Evolutionary conservation across 2,113 vertebrate genomes (phyloP).

Genomic region (Chaenocephalus aceratus): DNA sequence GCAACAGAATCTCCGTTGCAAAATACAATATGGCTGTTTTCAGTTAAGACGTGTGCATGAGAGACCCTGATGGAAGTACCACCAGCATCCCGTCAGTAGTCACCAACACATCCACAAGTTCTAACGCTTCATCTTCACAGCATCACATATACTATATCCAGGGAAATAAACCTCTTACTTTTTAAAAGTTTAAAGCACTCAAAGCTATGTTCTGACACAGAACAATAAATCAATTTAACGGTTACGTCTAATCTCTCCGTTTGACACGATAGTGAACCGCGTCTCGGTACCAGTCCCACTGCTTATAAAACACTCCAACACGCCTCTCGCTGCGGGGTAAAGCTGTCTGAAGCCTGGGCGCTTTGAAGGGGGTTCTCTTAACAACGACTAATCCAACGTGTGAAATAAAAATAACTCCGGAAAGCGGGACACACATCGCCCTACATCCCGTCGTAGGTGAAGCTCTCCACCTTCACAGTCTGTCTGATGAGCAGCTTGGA

Average conservation of each 20-base stretch:
- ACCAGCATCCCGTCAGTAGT: constrained; percentile 33
- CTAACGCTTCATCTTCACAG: constrained; percentile 46
- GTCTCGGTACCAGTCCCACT: constrained; percentile 50
- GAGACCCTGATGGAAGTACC: too few species aligned
- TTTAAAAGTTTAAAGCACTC: constrained; percentile 78
- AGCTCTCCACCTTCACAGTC: constrained; percentile 88
- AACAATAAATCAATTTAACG: constrained; percentile 81
- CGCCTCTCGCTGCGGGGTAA: constrained; percentile 68
- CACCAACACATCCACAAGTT: constrained; percentile 39
- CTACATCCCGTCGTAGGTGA: constrained; percentile 87
- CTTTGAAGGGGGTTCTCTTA: constrained; percentile 54
- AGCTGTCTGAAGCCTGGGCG: constrained; percentile 74
- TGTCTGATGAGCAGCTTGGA: constrained; percentile 92
- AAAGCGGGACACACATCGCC: constrained; percentile 38
- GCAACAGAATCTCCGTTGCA: constrained; percentile 56
- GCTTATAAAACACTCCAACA: constrained; percentile 69
- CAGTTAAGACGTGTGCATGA: constrained; percentile 71
- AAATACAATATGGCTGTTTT: constrained; percentile 66
- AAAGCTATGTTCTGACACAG: constrained; percentile 87
- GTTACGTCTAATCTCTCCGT: constrained; percentile 72
- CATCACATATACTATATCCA: constrained; percentile 65
- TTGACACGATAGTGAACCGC: constrained; percentile 51
- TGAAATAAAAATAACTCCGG: constrained; percentile 52
- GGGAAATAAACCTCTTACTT: constrained; percentile 70
- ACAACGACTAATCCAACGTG: constrained; percentile 47